These are phyloP conservation scores for Strigamia crassipes DNA, from an alignment of 2,888 invertebrate species.

Conservation along the genomic window DNA sequence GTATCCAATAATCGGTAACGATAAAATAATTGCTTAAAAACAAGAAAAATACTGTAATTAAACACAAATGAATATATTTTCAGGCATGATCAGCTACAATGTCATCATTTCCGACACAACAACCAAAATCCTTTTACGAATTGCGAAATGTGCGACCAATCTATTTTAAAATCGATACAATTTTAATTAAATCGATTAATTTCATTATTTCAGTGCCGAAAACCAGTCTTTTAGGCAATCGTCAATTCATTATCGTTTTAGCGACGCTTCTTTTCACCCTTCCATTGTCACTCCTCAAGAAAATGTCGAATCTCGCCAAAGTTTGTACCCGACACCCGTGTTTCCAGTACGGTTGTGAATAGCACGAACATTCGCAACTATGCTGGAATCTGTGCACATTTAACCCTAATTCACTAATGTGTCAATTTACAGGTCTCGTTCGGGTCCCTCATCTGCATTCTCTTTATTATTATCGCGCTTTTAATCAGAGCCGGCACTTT, in stretches of 20 bases:
- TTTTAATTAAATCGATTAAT: neutral
- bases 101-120: constrained; percentile 84
- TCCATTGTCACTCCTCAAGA: constrained; percentile 77
- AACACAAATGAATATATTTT: constrained; percentile 55
- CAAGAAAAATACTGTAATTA: neutral
- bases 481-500: constrained; percentile 67
- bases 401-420: neutral
- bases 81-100: constrained; percentile 87
- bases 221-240: constrained; percentile 66
- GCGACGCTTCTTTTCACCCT: constrained; percentile 75
- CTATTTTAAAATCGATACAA: neutral
- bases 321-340: constrained; percentile 55
- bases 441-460: constrained; percentile 71
- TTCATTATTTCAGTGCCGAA: constrained; percentile 58
- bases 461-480: constrained; percentile 71
- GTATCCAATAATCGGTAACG: constrained; percentile 79
- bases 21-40: neutral
- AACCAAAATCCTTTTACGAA: constrained; percentile 76
- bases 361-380: neutral
- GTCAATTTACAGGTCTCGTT: constrained; percentile 63
- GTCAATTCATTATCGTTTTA: constrained; percentile 72
- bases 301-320: constrained; percentile 72
- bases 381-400: neutral
- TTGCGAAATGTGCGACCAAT: constrained; percentile 55
- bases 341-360: neutral